Conservation (phyloP, 2,113 vertebrate species). For the Chionis minor region DNA sequence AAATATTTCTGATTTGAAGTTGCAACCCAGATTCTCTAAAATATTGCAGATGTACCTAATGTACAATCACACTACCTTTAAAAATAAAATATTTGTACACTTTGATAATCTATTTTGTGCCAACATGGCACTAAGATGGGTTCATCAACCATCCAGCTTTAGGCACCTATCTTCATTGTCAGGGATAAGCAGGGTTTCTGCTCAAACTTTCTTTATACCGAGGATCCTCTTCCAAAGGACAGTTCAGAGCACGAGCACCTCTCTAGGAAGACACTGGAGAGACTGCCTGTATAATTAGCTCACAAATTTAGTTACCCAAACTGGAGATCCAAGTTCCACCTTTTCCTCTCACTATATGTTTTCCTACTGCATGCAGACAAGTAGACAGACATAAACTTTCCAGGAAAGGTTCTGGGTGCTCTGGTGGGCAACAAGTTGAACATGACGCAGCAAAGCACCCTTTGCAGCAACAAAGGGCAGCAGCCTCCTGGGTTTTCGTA, state of each 20-base stretch:
- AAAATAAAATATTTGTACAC: slow-evolving; percentile 9
- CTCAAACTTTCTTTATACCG: background rate
- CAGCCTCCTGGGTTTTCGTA: background rate
- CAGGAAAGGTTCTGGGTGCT: background rate
- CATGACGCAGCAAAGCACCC: background rate
- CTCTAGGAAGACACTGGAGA: background rate
- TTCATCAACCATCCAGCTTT: background rate
- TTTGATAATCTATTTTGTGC: slow-evolving; percentile 37
- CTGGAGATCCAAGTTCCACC: background rate
- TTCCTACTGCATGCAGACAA: background rate
- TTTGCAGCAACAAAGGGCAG: background rate
- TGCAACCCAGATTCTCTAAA: slow-evolving; percentile 15
- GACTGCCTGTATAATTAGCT: background rate
- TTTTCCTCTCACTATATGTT: background rate
- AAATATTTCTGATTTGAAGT: slow-evolving; percentile 11
- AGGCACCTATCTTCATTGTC: background rate
- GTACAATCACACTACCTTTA: background rate
- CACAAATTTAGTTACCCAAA: background rate
- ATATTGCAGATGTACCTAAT: background rate
- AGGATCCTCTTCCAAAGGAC: background rate
- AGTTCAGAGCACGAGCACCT: background rate
- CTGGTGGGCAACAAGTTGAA: background rate
- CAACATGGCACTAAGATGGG: background rate
- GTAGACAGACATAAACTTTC: background rate
- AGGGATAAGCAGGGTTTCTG: background rate